Base-by-base conservation (phyloP, 1,140 invertebrate genomes). In the Philotrypesis tridentata region DNA sequence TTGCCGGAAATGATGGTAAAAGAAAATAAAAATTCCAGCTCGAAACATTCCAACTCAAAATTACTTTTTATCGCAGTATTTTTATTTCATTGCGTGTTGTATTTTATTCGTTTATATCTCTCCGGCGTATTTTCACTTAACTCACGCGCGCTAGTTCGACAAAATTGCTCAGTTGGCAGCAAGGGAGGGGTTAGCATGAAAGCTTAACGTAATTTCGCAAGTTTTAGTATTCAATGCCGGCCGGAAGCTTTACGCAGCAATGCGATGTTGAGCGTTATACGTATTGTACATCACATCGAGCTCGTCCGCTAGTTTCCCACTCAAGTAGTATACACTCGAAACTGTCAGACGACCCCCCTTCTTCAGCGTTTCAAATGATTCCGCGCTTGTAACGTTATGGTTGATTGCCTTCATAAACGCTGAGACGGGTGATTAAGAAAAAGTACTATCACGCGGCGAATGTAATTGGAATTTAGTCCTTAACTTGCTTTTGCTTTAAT, bases 171-270 rank as follows among this genome's bases (percentile, higher is more conserved):
- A 29, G 29, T 68, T 68, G 21, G 67, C 3, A 33, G 31, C 21
- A 21, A 14, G 3, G 48, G 48, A n/a, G 0, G 48, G 29, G 67
- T 68, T 33, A 68, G 33, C 29, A 68, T 68, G 33, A 68, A 31
- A 14, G 29, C 67, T 68, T 68, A 68, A 33, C 29, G 29, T 68
- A 68, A 68, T 68, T 68, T 17, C 31, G 6, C 31, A 68, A 68
- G 67, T 68, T 68, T 68, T 68, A 68, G 67, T 68, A 68, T 68
- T 68, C 17, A 68, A 33, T 68, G 63, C 25, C 14, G 14, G 63
- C 63, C 63, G 5, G 23, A 27, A 65, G 63, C 63, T 65, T 65
- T 29, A 55, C 48, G 48, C 48, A n/a, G 48, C 48, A 55, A 6
- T 55, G 21, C 48, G 21, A 55, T 55, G 48, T n/a, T 21, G 17